These are phyloP conservation scores for Oreochromis niloticus DNA, from an alignment of 2,113 vertebrate genomes.

Conservation along the genomic window DNA sequence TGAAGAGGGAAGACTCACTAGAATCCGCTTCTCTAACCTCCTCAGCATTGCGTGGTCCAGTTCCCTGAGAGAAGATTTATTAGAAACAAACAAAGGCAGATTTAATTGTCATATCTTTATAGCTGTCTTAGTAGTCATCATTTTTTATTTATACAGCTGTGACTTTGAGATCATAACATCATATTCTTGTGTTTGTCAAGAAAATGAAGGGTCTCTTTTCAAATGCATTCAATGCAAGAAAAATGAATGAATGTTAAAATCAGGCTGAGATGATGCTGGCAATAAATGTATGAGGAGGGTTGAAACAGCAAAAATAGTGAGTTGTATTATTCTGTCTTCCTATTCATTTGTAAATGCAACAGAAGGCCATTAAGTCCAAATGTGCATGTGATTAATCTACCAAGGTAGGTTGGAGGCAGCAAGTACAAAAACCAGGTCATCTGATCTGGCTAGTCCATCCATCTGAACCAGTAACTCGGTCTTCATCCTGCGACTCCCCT, in stretches of 20 bases:
- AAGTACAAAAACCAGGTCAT: constrained; percentile 95
- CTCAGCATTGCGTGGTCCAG: constrained; percentile 90
- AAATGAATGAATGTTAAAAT: background rate
- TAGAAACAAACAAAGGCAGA: background rate
- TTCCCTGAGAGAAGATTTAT: constrained; percentile 75
- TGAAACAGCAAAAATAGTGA: background rate
- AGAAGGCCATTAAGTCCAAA: background rate
- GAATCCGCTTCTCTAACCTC: constrained; percentile 91
- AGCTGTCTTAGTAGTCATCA: background rate
- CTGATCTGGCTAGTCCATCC: constrained; percentile 90
- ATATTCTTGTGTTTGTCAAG: background rate
- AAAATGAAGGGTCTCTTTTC: background rate
- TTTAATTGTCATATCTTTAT: background rate
- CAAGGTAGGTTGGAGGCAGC: constrained; percentile 94
- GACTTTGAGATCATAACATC: background rate
- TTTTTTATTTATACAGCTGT: background rate
- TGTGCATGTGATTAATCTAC: constrained; percentile 59
- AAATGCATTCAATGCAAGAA: background rate
- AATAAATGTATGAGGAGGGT: background rate
- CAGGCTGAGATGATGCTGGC: background rate
- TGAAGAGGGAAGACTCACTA: constrained; percentile 82
- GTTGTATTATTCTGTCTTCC: background rate
- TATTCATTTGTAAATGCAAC: background rate
- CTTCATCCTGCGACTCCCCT: constrained; percentile 94
- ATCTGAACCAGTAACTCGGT: constrained; percentile 96